Percentiles rank a stretch among this genome's conserved stretches.
Evolutionary conservation across 2,888 invertebrate genomes (phyloP).

Genomic region (Ametastegia equiseti): DNA sequence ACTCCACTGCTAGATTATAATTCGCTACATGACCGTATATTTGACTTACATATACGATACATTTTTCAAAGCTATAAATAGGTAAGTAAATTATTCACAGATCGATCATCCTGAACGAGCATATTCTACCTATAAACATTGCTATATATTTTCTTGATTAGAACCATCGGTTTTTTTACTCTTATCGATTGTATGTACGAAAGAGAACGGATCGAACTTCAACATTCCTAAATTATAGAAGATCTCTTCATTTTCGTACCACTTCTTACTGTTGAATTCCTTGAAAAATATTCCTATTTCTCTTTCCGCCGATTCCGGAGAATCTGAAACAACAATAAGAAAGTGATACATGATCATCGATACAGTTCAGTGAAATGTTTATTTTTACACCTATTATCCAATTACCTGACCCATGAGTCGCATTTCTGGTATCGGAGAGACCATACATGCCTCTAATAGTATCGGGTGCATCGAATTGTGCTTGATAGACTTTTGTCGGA

Average conservation of each 20-base stretch:
- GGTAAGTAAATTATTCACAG: background rate
- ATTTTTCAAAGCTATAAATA: background rate
- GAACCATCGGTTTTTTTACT: conserved; percentile 43
- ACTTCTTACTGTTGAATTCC: conserved; percentile 84
- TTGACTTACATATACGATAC: conserved; percentile 18
- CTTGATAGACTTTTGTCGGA: conserved; percentile 91
- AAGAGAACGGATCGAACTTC: conserved; percentile 78
- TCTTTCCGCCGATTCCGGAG: conserved; percentile 83
- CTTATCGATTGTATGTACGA: conserved; percentile 76
- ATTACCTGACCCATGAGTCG: conserved; percentile 94
- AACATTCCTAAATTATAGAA: conserved; percentile 75
- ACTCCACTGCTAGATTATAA: background rate
- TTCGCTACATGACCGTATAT: background rate
- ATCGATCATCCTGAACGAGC: background rate
- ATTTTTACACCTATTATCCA: background rate
- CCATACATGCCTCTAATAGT: conserved; percentile 91
- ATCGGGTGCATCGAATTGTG: conserved; percentile 87
- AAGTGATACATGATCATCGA: too few species aligned
- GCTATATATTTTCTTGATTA: background rate
- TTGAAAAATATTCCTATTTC: conserved; percentile 93
- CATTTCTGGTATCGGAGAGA: conserved; percentile 95
- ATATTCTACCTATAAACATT: background rate
- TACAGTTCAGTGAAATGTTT: background rate
- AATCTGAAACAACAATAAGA: conserved; percentile 80
- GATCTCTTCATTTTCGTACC: conserved; percentile 81